Percentiles rank a stretch among this genome's conserved stretches.
Conservation (phyloP, 2,113 vertebrate species). For the Macaca nemestrina region DNA sequence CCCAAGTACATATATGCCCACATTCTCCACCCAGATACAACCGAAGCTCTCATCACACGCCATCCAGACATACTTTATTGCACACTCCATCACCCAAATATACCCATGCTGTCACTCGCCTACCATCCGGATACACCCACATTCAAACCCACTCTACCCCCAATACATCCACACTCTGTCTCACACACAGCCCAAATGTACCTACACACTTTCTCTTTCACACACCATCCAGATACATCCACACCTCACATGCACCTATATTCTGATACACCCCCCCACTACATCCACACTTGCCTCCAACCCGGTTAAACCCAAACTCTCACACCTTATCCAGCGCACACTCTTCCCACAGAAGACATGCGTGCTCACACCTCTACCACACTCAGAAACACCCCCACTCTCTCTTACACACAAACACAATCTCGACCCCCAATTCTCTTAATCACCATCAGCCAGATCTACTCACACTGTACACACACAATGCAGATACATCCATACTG, state of each 20-base stretch:
- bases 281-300: background rate
- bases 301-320: slow-evolving; percentile 34
- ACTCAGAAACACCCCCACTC: background rate
- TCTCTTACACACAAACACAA: slow-evolving; percentile 1
- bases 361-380: background rate
- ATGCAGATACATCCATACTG: background rate
- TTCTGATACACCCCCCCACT: background rate
- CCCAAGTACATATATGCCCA: background rate
- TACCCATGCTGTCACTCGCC: background rate
- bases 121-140: background rate
- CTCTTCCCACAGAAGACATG: background rate
- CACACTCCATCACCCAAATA: background rate
- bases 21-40: background rate
- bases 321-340: background rate
- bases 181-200: background rate
- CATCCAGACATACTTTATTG: slow-evolving; percentile 8
- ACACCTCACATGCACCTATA: background rate
- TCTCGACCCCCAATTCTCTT: background rate
- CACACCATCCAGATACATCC: background rate
- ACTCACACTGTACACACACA: background rate
- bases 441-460: slow-evolving; percentile 6
- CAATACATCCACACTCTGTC: background rate
- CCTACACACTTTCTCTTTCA: background rate
- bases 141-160: background rate
- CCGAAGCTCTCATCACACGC: slow-evolving; percentile 9